These are phyloP conservation scores for Gymnoscopelus microlampas DNA, from an alignment of 2,797 vertebrate species.

Conservation along the genomic window DNA sequence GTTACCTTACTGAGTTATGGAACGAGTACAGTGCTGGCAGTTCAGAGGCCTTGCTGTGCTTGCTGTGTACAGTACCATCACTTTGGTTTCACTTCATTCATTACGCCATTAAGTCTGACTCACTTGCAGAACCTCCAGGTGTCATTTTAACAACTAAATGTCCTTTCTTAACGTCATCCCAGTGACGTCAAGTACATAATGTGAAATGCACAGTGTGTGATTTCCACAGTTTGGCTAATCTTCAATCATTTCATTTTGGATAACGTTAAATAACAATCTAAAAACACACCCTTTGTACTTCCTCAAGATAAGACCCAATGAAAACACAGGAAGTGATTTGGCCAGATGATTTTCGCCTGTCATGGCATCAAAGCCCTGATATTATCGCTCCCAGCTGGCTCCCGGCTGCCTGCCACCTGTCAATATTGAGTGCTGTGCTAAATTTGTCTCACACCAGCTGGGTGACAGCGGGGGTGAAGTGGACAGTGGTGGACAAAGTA, in stretches of 20 bases:
- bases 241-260: neutral
- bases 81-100: neutral
- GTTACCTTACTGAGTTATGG: conserved; percentile 22
- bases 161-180: no score
- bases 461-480: conserved; percentile 11
- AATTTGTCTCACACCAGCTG: conserved; percentile 37
- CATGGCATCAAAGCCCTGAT: neutral
- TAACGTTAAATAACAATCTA: neutral
- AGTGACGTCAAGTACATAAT: no score
- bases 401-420: conserved; percentile 15
- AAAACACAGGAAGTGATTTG: conserved; percentile 17
- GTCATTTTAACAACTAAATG: no score
- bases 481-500: conserved; percentile 13
- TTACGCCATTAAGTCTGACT: no score
- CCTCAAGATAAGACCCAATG: conserved; percentile 7
- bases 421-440: conserved; percentile 15
- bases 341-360: neutral
- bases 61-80: conserved; percentile 53
- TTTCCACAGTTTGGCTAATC: neutral
- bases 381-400: conserved; percentile 29
- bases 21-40: conserved; percentile 49
- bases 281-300: conserved; percentile 11
- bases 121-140: no score
- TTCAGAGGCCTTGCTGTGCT: conserved; percentile 46
- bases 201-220: no score